phyloP scores from a whole-genome alignment of 2,888 invertebrate species.

The Noctua pronuba region DNA sequence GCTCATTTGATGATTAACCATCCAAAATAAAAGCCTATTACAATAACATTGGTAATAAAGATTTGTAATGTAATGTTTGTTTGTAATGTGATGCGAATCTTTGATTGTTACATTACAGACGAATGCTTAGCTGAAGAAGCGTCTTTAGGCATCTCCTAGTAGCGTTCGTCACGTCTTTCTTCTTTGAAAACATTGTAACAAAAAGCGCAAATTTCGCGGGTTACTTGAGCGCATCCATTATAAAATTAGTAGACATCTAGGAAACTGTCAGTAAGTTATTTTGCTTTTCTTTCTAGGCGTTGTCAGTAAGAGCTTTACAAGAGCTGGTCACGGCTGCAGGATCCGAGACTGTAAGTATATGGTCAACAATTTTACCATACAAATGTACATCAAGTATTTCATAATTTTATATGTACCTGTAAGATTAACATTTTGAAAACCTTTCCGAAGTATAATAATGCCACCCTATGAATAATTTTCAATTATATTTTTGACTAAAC shows the following conservation, averaged over 20 bases:
- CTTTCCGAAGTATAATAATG: conserved; percentile 75
- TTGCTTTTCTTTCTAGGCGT: conserved; percentile 89
- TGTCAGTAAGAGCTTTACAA: conserved; percentile 99
- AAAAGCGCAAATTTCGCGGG: neutral
- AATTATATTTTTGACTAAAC: conserved; percentile 76
- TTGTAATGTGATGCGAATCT: too few relatives aligned
- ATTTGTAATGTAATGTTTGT: too few relatives aligned
- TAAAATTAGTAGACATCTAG: neutral
- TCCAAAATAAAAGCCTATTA: too few relatives aligned
- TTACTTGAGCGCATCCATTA: neutral
- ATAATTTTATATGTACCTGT: conserved; percentile 68
- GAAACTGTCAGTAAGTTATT: too few relatives aligned
- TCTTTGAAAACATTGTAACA: neutral
- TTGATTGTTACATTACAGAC: too few relatives aligned
- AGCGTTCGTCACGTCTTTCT: too few relatives aligned
- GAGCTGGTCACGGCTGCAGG: conserved; percentile 99
- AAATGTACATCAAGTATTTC: conserved; percentile 54
- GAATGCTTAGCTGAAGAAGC: too few relatives aligned
- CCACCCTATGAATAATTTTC: conserved; percentile 78
- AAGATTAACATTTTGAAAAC: conserved; percentile 81
- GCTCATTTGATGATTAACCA: too few relatives aligned
- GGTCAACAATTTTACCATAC: neutral
- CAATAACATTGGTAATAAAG: too few relatives aligned
- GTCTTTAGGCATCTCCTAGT: too few relatives aligned
- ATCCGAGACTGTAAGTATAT: conserved; percentile 95